These are phyloP conservation scores for Hydractinia symbiolongicarpus DNA, from an alignment of 30 jellyfish, hydroid and myxozoan genomes.

Conservation along the genomic window DNA sequence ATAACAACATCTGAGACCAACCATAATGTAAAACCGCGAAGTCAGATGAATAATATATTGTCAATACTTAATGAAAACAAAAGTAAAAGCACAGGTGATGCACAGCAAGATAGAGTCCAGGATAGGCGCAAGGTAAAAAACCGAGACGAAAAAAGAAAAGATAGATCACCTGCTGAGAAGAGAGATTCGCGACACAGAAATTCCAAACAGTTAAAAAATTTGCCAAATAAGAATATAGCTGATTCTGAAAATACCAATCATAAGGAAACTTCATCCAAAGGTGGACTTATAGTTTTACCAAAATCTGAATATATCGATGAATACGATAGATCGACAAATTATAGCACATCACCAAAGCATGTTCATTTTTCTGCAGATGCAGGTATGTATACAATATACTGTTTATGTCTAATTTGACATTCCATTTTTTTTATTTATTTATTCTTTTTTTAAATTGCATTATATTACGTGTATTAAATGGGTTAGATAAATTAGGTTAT, in stretches of 20 bases:
- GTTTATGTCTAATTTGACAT: not conserved
- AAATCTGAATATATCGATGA: not conserved
- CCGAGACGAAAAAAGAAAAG: not conserved
- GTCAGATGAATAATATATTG: conserved; percentile 12
- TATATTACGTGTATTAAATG: too few species aligned
- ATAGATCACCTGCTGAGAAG: not conserved
- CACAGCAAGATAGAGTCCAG: not conserved
- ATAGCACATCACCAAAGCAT: not conserved
- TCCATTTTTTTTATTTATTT: not conserved
- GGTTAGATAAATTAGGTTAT: too few species aligned
- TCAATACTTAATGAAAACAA: conserved; percentile 23
- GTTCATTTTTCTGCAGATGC: not conserved
- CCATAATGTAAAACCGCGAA: not conserved
- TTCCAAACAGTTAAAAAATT: not conserved
- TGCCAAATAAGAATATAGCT: not conserved
- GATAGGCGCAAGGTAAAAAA: not conserved
- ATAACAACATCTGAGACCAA: not conserved
- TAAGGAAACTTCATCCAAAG: not conserved
- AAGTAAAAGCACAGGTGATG: not conserved
- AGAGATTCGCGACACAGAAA: not conserved
- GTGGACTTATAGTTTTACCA: conserved; percentile 11
- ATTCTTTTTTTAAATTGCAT: too few species aligned
- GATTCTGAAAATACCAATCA: not conserved
- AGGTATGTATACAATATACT: not conserved
- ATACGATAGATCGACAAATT: not conserved